Conservation (phyloP, 2,888 invertebrate species). For the Zaprionus obscuricornis region DNA sequence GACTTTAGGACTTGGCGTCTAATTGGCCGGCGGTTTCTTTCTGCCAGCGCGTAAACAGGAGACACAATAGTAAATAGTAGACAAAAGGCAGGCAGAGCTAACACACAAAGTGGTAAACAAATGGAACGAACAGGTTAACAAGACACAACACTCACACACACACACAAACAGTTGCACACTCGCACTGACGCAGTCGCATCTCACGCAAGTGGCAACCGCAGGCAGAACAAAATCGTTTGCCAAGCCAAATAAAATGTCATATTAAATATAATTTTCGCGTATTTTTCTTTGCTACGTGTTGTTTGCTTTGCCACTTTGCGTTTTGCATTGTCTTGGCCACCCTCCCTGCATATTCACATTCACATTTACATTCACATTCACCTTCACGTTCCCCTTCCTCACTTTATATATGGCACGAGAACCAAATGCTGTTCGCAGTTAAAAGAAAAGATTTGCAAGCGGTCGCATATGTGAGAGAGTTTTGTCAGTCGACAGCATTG, state of each 20-base stretch:
- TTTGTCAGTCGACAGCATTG: too few species aligned
- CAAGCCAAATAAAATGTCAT: slow-evolving; percentile 70
- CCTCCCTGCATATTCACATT: too few species aligned
- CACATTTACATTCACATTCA: too few species aligned
- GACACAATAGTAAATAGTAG: not conserved
- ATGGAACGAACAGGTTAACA: slow-evolving; percentile 61
- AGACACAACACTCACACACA: slow-evolving; percentile 23
- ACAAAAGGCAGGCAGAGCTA: slow-evolving; percentile 41
- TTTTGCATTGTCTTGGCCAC: not conserved
- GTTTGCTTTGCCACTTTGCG: slow-evolving; percentile 40
- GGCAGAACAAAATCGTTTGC: slow-evolving; percentile 39
- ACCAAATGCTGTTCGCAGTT: slow-evolving; percentile 6
- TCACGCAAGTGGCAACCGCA: slow-evolving; percentile 35
- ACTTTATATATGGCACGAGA: too few species aligned
- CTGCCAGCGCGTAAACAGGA: slow-evolving; percentile 41
- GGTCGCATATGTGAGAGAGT: slow-evolving; percentile 55
- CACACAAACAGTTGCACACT: slow-evolving; percentile 11
- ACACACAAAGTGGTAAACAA: slow-evolving; percentile 50
- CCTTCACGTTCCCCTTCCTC: too few species aligned
- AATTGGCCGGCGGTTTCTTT: slow-evolving; percentile 71
- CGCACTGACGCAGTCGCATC: slow-evolving; percentile 29
- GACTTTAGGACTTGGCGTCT: slow-evolving; percentile 37
- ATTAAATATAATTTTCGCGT: slow-evolving; percentile 78
- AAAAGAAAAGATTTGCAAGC: slow-evolving; percentile 69
- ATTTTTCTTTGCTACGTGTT: slow-evolving; percentile 62